Percentiles rank a stretch among this genome's conserved stretches.
Evolutionary conservation across 92 coral and sea anemone genomes (phyloP).

Genomic region (Actinostola sp.): DNA sequence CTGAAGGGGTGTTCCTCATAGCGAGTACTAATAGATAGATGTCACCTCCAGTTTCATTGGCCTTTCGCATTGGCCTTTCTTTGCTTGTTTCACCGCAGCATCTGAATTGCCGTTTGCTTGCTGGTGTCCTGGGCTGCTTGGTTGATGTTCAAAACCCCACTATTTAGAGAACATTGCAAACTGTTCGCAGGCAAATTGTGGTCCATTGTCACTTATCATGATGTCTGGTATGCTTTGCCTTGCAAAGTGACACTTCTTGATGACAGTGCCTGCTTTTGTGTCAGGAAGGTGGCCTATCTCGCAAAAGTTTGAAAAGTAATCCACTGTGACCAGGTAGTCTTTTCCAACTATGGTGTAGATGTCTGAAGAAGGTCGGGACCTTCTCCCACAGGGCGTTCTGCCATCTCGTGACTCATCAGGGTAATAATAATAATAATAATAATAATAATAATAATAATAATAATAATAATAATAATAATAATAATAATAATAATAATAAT

Average conservation of each 20-base stretch:
- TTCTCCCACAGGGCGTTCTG: conserved; percentile 62
- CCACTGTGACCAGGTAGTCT: conserved; percentile 54
- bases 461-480: too few relatives aligned
- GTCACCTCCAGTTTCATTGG: conserved; percentile 44
- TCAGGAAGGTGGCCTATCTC: conserved; percentile 52
- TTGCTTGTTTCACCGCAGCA: conserved; percentile 54
- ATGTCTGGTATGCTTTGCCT: conserved; percentile 62
- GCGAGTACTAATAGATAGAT: conserved; percentile 53
- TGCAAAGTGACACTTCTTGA: conserved; percentile 61
- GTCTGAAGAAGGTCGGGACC: conserved; percentile 44
- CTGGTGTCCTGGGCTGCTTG: conserved; percentile 56
- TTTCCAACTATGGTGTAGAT: conserved; percentile 45
- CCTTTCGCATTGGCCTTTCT: conserved; percentile 45
- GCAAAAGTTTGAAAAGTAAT: conserved; percentile 66
- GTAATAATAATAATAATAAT: too few relatives aligned
- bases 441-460: too few relatives aligned
- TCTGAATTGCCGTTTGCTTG: conserved; percentile 65
- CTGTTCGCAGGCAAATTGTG: conserved; percentile 44
- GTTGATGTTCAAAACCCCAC: conserved; percentile 61
- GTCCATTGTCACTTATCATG: conserved; percentile 53
- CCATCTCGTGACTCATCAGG: conserved; percentile 53
- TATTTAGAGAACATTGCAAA: conserved; percentile 28
- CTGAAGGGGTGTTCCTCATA: conserved; percentile 58
- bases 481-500: too few relatives aligned
- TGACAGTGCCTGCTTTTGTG: conserved; percentile 49